phyloP scores from a whole-genome alignment of 2,113 vertebrate species.

The Nothobranchius kuhntae region DNA sequence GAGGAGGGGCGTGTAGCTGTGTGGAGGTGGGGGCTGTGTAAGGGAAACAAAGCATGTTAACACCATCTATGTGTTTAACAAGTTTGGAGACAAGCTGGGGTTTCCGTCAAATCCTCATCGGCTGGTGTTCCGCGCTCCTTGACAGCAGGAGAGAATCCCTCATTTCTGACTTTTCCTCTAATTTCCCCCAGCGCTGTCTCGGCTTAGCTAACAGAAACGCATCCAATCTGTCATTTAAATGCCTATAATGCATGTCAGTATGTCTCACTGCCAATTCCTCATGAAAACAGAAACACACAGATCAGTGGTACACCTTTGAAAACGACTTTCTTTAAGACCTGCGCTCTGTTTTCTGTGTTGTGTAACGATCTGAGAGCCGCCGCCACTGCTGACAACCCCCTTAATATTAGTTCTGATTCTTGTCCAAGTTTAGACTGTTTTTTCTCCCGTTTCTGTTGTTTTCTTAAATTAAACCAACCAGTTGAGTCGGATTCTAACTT shows the following conservation, averaged over 20 bases:
- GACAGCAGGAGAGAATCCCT: conserved; percentile 43
- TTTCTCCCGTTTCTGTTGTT: conserved; percentile 9
- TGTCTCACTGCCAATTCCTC: conserved; percentile 13
- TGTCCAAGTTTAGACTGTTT: conserved; percentile 8
- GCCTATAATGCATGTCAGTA: conserved; percentile 7
- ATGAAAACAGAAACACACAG: neutral
- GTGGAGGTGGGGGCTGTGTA: conserved; percentile 51
- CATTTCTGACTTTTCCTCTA: conserved; percentile 11
- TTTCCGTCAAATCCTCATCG: conserved; percentile 58
- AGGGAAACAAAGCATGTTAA: conserved; percentile 74
- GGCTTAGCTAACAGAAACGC: conserved; percentile 21
- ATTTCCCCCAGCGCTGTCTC: neutral
- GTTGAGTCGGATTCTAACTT: conserved; percentile 18
- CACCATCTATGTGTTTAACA: conserved; percentile 79
- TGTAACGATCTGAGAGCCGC: conserved; percentile 15
- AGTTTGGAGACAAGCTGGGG: conserved; percentile 64
- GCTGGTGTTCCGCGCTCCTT: conserved; percentile 26
- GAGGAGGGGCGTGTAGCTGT: conserved; percentile 47
- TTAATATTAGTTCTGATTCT: conserved; percentile 16
- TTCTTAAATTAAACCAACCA: conserved; percentile 6
- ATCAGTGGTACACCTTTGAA: conserved; percentile 15
- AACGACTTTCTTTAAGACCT: neutral
- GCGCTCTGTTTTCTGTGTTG: neutral
- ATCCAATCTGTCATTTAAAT: conserved; percentile 15
- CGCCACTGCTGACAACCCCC: conserved; percentile 7